Evolutionary conservation across 2,797 vertebrate species (phyloP).

Genomic region (Sus cebifrons): DNA sequence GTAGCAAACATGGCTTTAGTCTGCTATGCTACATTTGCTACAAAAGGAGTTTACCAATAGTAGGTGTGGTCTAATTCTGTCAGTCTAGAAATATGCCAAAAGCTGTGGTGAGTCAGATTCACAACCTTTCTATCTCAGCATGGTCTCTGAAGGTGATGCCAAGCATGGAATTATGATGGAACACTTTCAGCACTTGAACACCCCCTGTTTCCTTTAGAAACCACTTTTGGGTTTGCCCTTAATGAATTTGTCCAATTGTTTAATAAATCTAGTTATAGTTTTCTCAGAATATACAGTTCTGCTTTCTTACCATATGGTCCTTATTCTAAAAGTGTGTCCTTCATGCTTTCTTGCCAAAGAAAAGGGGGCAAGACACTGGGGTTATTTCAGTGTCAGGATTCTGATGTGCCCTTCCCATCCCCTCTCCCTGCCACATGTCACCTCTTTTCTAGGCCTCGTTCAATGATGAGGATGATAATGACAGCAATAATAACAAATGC

Average conservation of each 20-base stretch:
- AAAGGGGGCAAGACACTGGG: neutral
- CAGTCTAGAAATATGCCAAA: neutral
- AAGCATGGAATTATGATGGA: neutral
- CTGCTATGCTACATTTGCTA: neutral
- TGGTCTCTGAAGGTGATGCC: neutral
- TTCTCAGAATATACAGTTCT: neutral
- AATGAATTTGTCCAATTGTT: neutral
- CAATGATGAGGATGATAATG: neutral
- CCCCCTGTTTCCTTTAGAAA: neutral
- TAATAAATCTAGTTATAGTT: slow-evolving; percentile 31
- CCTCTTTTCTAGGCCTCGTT: slow-evolving; percentile 34
- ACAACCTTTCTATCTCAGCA: neutral
- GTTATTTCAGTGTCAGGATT: neutral
- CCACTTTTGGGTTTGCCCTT: neutral
- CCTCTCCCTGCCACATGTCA: neutral
- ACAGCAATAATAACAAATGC: neutral
- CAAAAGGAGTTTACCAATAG: neutral
- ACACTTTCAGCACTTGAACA: neutral
- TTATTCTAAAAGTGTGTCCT: neutral
- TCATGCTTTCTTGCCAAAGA: neutral
- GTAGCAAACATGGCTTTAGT: neutral
- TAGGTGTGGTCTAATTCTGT: neutral
- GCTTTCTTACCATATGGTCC: neutral
- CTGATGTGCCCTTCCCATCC: no score
- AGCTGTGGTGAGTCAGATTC: neutral